phyloP scores from a whole-genome alignment of 2,113 vertebrate genomes.

The Sclerurus mexicanus region DNA sequence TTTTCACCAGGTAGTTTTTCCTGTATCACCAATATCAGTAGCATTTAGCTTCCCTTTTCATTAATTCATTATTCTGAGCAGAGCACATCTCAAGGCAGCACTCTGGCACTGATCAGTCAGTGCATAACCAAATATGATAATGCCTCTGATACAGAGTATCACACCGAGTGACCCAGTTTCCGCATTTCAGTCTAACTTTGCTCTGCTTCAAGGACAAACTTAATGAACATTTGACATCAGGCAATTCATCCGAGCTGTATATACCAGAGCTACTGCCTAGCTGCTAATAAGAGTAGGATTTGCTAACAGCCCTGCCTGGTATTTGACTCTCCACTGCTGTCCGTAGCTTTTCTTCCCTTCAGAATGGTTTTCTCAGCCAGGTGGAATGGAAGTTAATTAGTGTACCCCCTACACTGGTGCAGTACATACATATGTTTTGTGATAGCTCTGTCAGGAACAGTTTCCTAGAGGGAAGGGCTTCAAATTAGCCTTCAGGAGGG shows the following conservation, averaged over 20 bases:
- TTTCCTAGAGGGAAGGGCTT: constrained; percentile 23
- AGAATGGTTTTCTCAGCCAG: neutral
- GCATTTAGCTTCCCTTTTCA: neutral
- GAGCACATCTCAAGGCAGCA: neutral
- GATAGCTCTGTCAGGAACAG: neutral
- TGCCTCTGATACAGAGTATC: neutral
- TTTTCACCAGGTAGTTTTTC: neutral
- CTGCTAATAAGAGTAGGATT: neutral
- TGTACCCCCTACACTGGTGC: neutral
- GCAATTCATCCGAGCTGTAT: neutral
- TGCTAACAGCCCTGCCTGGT: neutral
- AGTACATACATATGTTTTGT: neutral
- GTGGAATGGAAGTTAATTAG: neutral
- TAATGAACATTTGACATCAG: neutral
- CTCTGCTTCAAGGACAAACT: constrained; percentile 14
- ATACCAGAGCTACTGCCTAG: neutral
- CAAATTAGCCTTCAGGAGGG: constrained; percentile 12
- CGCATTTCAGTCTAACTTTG: neutral
- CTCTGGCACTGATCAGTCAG: neutral
- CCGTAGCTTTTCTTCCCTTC: neutral
- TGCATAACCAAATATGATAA: neutral
- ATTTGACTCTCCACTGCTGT: neutral
- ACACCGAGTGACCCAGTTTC: neutral
- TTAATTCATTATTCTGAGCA: neutral
- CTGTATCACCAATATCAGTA: neutral